These are phyloP conservation scores for Orthosia cruda DNA, from an alignment of 2,888 invertebrate species.

Conservation along the genomic window DNA sequence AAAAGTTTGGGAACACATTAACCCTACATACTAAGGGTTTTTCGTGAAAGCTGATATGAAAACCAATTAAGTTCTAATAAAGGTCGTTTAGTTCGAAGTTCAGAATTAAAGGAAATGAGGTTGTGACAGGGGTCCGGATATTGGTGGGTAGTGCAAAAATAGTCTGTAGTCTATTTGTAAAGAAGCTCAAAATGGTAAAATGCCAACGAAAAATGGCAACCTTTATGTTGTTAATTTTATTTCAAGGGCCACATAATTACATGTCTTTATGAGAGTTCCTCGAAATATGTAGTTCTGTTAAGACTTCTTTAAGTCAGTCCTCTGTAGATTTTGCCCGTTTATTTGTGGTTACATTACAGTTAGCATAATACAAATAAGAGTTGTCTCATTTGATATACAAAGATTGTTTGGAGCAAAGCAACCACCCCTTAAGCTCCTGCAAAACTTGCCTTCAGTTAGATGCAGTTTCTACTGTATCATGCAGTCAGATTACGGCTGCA, in stretches of 20 bases:
- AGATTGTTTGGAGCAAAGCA: conserved; percentile 7
- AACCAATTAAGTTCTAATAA: conserved; percentile 65
- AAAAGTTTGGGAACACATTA: conserved; percentile 62
- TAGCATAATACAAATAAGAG: neutral
- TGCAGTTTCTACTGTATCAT: conserved; percentile 16
- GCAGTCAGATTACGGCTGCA: conserved; percentile 14
- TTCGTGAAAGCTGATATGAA: conserved; percentile 53
- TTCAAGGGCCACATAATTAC: neutral
- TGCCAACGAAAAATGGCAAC: neutral
- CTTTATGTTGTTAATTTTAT: conserved; percentile 20
- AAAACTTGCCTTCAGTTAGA: conserved; percentile 7
- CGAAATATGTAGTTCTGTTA: neutral
- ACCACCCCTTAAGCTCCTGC: neutral
- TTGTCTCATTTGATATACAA: conserved; percentile 8
- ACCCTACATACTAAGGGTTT: conserved; percentile 38
- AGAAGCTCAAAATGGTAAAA: conserved; percentile 35
- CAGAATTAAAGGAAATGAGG: conserved; percentile 67
- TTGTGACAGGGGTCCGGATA: conserved; percentile 65
- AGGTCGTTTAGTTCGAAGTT: conserved; percentile 45
- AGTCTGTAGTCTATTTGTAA: conserved; percentile 43
- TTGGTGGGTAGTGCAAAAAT: conserved; percentile 51
- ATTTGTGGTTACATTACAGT: neutral
- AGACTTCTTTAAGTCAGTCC: neutral
- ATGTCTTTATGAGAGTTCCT: neutral
- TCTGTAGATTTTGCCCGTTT: neutral